Percentiles rank a stretch among this genome's conserved stretches.
Evolutionary conservation across 2,888 invertebrate species (phyloP).

Genomic region (Scaptomyza caliginosa): DNA sequence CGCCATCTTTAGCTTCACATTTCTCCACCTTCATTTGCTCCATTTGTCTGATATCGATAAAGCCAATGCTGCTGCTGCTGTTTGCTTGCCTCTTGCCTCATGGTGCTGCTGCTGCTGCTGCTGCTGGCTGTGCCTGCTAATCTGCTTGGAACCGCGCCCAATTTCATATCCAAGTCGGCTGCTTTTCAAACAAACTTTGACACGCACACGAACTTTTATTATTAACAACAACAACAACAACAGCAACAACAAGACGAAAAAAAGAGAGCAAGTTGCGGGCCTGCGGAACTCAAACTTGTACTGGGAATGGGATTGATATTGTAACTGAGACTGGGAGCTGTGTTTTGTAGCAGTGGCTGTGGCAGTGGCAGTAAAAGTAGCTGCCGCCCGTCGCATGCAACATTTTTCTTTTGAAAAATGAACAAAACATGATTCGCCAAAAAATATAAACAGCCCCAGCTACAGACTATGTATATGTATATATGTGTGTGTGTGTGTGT

Average conservation of each 20-base stretch:
- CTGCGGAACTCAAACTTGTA: slow-evolving; percentile 23
- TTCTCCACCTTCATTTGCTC: slow-evolving; percentile 39
- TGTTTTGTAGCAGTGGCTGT: slow-evolving; percentile 39
- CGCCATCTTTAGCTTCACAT: neutral
- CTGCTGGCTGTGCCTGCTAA: slow-evolving; percentile 50
- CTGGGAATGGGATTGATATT: slow-evolving; percentile 16
- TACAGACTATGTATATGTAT: slow-evolving; percentile 22
- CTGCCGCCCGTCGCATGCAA: slow-evolving; percentile 75
- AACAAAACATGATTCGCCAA: slow-evolving; percentile 80
- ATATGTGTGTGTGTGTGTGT: slow-evolving; percentile 17
- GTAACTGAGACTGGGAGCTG: slow-evolving; percentile 19
- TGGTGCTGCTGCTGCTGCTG: slow-evolving; percentile 5
- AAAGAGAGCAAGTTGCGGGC: slow-evolving; percentile 6
- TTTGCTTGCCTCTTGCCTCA: slow-evolving; percentile 14
- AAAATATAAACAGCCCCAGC: slow-evolving; percentile 49
- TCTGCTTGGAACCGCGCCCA: slow-evolving; percentile 71
- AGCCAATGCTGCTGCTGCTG: slow-evolving; percentile 27
- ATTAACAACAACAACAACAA: slow-evolving; percentile 57
- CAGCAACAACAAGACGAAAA: too few relatives aligned
- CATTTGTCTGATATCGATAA: slow-evolving; percentile 63
- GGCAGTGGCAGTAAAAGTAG: slow-evolving; percentile 75
- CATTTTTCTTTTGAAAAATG: slow-evolving; percentile 82
- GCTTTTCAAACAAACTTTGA: slow-evolving; percentile 79
- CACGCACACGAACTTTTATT: slow-evolving; percentile 80
- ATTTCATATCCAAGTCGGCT: slow-evolving; percentile 67